Percentiles rank a stretch among this genome's conserved stretches.
phyloP scores from a whole-genome alignment of 2,888 invertebrate genomes.

The Meliscaeva auricollis region DNA sequence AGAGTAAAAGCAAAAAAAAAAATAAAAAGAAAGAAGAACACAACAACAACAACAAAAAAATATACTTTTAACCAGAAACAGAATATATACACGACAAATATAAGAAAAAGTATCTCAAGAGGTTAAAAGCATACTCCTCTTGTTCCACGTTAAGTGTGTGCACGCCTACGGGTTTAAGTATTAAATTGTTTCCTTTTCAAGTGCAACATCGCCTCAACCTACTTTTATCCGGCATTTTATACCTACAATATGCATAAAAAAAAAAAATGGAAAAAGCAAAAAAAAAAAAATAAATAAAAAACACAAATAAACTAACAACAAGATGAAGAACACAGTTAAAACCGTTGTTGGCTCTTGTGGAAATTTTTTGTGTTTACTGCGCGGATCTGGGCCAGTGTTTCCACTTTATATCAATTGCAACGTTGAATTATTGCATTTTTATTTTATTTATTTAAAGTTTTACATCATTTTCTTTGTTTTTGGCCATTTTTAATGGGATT shows the following conservation, averaged over 20 bases:
- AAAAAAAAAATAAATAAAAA: background rate
- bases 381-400: background rate
- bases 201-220: conserved; percentile 75
- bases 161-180: conserved; percentile 75
- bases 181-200: conserved; percentile 76
- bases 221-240: conserved; percentile 55
- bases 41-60: conserved; percentile 4
- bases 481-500: no score
- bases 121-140: conserved; percentile 73
- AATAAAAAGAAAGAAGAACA: background rate
- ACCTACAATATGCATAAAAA: background rate
- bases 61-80: conserved; percentile 42
- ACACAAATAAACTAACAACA: conserved; percentile 28
- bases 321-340: conserved; percentile 18
- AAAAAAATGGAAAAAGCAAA: background rate
- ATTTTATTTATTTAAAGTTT: background rate
- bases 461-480: background rate
- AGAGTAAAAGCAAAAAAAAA: conserved; percentile 30
- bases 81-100: conserved; percentile 39
- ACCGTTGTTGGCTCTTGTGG: conserved; percentile 6
- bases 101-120: conserved; percentile 71
- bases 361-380: conserved; percentile 7
- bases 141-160: conserved; percentile 67
- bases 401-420: background rate
- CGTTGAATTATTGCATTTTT: background rate